Base-by-base conservation (phyloP, 2,113 vertebrate genomes). In the Camelus bactrianus region DNA sequence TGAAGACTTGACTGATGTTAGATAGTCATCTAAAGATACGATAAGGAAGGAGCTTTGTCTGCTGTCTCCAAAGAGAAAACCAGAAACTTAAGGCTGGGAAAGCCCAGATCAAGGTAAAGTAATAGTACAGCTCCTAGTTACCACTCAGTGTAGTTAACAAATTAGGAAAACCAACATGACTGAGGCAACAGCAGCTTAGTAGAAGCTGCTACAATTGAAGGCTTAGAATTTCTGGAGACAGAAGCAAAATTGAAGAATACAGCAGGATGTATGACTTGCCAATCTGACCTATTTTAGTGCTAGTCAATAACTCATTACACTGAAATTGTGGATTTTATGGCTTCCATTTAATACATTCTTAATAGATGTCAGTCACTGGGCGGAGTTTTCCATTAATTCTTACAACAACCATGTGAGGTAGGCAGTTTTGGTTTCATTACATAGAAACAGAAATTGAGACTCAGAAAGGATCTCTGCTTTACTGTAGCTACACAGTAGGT, bases 321-420 rank as follows among this genome's bases (percentile, higher is more conserved):
- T 20, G 11, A n/a, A 81, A 62, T n/a, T 70, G 22, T 86, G 13
- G 24, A 58, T 56, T 81, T 73, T 79, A 62, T n/a, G 75, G 72
- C 16, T 92, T 64, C 26, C 24, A 60, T 84, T 64, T 81, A 95
- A 62, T 32, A 46, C 19, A 88, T 91, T 67, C 30, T 82, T 90
- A 56, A 65, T 70, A 94, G 46, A 86, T 46, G 28, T 8, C 28
- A 86, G n/a, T 13, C 48, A 58, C 9, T 81, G 20, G 28, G 19
- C 8, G 35, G n/a, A 26, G 14, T 38, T 89, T 92, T 85, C 38
- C 52, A 75, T 96, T 86, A 89, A 76, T 94, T 94, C 75, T 81
- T 81, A 46, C 1, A 73, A 42, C 1, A n/a, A 70, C 35, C 6
- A 38, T 35, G 15, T 50, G 48, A 94, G 8, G 86, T 58, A 58